Conservation (phyloP, 2,888 invertebrate genomes). For the Lasioglossum oenotherae region DNA sequence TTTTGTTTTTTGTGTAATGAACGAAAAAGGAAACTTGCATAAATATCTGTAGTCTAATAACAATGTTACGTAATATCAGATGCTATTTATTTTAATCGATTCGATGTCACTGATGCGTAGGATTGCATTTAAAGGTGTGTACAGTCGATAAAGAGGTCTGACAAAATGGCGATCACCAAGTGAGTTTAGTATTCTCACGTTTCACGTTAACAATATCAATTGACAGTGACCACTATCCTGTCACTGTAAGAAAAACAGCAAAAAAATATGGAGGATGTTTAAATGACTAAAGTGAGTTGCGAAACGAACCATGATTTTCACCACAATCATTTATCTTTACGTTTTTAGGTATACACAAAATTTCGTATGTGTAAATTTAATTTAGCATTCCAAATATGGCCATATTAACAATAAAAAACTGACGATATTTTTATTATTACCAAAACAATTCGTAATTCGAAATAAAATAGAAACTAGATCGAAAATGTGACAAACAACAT, state of each 20-base stretch:
- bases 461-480: slow-evolving; percentile 1
- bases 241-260: slow-evolving; percentile 4
- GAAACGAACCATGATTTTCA: slow-evolving; percentile 24
- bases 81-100: slow-evolving; percentile 57
- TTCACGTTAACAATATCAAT: slow-evolving; percentile 11
- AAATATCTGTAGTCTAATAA: background rate
- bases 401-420: slow-evolving; percentile 3
- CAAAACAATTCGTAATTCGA: background rate
- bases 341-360: slow-evolving; percentile 20
- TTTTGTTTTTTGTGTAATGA: background rate
- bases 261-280: slow-evolving; percentile 1
- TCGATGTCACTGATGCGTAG: slow-evolving; percentile 40
- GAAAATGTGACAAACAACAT: slow-evolving; percentile 20
- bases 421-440: slow-evolving; percentile 18
- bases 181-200: slow-evolving; percentile 45
- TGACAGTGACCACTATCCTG: slow-evolving; percentile 18
- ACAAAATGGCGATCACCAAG: slow-evolving; percentile 63
- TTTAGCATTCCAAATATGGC: slow-evolving; percentile 26
- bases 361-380: slow-evolving; percentile 14
- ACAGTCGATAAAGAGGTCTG: slow-evolving; percentile 63
- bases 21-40: background rate
- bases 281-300: slow-evolving; percentile 22
- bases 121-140: slow-evolving; percentile 52
- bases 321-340: slow-evolving; percentile 14
- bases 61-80: slow-evolving; percentile 41